Evolutionary conservation across 1,140 invertebrate species (phyloP), one percentile per base, ranked within the genome.

Genomic region (Zaprionus nigranus): DNA sequence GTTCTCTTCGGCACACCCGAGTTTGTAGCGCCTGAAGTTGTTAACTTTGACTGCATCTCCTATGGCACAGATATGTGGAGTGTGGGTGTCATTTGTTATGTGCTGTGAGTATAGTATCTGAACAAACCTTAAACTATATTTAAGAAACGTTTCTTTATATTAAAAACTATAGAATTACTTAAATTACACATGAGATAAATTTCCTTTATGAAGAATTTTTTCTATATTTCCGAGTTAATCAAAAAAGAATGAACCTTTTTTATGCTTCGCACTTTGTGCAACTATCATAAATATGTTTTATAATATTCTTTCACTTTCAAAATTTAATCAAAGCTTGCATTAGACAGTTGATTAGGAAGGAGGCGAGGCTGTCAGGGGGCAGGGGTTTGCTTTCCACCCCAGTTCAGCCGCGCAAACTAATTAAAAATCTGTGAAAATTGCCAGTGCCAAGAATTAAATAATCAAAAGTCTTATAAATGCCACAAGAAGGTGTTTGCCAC

Each of bases 11-110:
- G 98, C n/a, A 99, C 98, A 3, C 98, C 98, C 0, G 99, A 99
- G 93, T 99, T 99, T 93, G 98, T 99, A 9, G 98, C 98, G 0
- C 99, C 99, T 1, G 99, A 99, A 95, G 98, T 99, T 7, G 98
- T 99, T 1, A 99, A 99, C 93, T 99, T 99, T 93, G 98, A 99
- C 92, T 96, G 97, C 92, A 98, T 99, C 79, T 96, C 97, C 53
- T 98, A 96, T 92, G 96, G 96, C 6, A 99, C 98, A 0, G 98
- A 99, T 90, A 98, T 99, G 97, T 99, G 99, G 99, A 98, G 97
- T 53, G 96, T 99, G 36, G 98, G 98, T 62, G 98, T 99, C 63
- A 99, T 99, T 79, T 98, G 97, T 92, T 99, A 99, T 92, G 98
- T 99, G 59, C 94, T 99, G 98, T 99, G 95, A 99, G 98, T 97